phyloP scores from a whole-genome alignment of 2,797 vertebrate species.

The Champsocephalus gunnari region DNA sequence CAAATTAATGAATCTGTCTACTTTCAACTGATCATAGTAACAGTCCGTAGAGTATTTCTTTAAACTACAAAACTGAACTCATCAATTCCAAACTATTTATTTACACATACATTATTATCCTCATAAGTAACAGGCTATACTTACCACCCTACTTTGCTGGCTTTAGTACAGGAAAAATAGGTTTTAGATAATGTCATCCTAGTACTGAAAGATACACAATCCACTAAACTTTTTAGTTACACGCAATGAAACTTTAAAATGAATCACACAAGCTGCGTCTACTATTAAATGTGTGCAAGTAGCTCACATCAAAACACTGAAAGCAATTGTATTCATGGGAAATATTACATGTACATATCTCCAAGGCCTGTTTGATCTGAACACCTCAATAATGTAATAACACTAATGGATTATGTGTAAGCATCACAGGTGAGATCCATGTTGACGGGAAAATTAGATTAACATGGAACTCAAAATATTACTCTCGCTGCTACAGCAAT shows the following conservation, averaged over 20 bases:
- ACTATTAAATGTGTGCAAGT: slow-evolving; percentile 40
- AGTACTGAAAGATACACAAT: slow-evolving; percentile 15
- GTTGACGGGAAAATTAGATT: slow-evolving; percentile 50
- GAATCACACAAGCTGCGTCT: slow-evolving; percentile 16
- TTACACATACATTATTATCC: not conserved
- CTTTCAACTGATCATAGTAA: too few relatives aligned
- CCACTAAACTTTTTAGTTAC: slow-evolving; percentile 34
- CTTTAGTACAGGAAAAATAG: not conserved
- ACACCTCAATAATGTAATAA: slow-evolving; percentile 49
- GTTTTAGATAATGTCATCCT: slow-evolving; percentile 11
- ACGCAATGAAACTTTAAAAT: slow-evolving; percentile 44
- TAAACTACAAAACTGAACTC: not conserved
- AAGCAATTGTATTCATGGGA: slow-evolving; percentile 47
- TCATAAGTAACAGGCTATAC: not conserved
- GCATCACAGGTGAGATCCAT: slow-evolving; percentile 29
- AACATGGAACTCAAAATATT: slow-evolving; percentile 51
- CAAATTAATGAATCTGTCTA: not conserved
- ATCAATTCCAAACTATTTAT: not conserved
- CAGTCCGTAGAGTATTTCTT: too few relatives aligned
- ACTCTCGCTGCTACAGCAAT: slow-evolving; percentile 39
- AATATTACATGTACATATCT: slow-evolving; percentile 42
- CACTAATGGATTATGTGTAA: slow-evolving; percentile 45
- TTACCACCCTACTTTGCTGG: not conserved
- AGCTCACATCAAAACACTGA: slow-evolving; percentile 50
- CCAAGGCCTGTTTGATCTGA: slow-evolving; percentile 51